Percentiles rank a stretch among this genome's conserved stretches.
These are phyloP conservation scores for Pasiphila rectangulata DNA, from an alignment of 2,888 invertebrate species.

Conservation along the genomic window DNA sequence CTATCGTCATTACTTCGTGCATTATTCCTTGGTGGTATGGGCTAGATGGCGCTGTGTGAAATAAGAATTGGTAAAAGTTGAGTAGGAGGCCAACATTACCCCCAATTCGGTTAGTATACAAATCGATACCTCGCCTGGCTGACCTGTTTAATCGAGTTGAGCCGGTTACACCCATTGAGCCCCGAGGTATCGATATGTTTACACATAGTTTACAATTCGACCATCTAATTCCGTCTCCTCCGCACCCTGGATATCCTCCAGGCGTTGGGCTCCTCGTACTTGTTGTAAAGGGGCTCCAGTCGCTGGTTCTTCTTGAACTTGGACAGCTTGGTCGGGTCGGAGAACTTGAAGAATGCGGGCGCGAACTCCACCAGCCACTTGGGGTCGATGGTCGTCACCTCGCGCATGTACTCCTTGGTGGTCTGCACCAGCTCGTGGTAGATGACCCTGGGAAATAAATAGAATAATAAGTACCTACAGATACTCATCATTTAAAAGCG, in stretches of 20 bases:
- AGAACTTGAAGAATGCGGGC: constrained; percentile 99
- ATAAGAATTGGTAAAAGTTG: too few relatives aligned
- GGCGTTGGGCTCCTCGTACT: constrained; percentile 99
- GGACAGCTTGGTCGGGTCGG: constrained; percentile 98
- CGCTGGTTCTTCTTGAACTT: constrained; percentile 99
- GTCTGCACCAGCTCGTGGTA: constrained; percentile 99
- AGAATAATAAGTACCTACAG: background rate
- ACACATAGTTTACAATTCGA: background rate
- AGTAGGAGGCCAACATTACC: too few relatives aligned
- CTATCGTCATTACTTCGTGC: too few relatives aligned
- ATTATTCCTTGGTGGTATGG: too few relatives aligned
- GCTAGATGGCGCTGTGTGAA: too few relatives aligned
- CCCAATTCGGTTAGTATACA: too few relatives aligned
- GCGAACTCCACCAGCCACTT: constrained; percentile 99
- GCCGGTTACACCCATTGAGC: too few relatives aligned
- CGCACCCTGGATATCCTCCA: constrained; percentile 98
- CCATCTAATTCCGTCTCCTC: constrained; percentile 88
- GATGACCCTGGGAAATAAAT: constrained; percentile 86
- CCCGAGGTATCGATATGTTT: too few relatives aligned
- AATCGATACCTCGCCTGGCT: too few relatives aligned
- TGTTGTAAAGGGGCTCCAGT: constrained; percentile 98
- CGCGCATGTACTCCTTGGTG: constrained; percentile 99
- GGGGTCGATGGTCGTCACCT: constrained; percentile 97
- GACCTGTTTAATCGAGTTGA: too few relatives aligned
- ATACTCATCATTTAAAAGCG: too few relatives aligned